These are phyloP conservation scores for Sciurus niger DNA, from an alignment of 2,113 vertebrate genomes.

Conservation along the genomic window DNA sequence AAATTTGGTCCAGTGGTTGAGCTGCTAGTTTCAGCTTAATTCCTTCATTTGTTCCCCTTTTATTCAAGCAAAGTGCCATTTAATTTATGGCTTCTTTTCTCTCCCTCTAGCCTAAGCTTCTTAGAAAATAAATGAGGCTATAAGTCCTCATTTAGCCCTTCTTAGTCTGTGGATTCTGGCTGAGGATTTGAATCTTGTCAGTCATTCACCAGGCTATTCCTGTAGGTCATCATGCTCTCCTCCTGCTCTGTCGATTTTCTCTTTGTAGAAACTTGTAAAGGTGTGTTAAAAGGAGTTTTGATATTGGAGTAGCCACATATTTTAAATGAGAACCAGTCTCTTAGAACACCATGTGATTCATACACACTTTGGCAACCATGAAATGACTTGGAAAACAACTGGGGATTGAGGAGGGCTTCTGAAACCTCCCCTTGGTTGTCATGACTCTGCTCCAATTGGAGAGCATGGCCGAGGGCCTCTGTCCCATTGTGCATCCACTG, in stretches of 20 bases:
- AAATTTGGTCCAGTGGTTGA: conserved; percentile 58
- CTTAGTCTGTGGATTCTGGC: conserved; percentile 61
- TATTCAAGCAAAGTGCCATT: conserved; percentile 81
- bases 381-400: not conserved
- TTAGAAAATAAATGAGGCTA: conserved; percentile 79
- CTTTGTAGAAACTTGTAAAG: not conserved
- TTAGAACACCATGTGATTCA: not conserved
- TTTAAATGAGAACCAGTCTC: conserved; percentile 13
- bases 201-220: not conserved
- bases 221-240: not conserved
- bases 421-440: not conserved
- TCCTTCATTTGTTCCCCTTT: conserved; percentile 79
- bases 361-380: not conserved
- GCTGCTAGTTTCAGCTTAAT: conserved; percentile 69
- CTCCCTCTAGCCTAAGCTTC: conserved; percentile 76
- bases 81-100: conserved; percentile 79
- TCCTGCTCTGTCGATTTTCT: not conserved
- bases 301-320: not conserved
- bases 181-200: conserved; percentile 68
- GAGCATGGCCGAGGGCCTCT: not conserved
- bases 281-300: conserved; percentile 33
- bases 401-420: not conserved
- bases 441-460: not conserved
- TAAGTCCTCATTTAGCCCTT: conserved; percentile 74
- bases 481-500: not conserved